phyloP scores from a whole-genome alignment of 1,140 invertebrate genomes.

The Macrobrachium rosenbergii region DNA sequence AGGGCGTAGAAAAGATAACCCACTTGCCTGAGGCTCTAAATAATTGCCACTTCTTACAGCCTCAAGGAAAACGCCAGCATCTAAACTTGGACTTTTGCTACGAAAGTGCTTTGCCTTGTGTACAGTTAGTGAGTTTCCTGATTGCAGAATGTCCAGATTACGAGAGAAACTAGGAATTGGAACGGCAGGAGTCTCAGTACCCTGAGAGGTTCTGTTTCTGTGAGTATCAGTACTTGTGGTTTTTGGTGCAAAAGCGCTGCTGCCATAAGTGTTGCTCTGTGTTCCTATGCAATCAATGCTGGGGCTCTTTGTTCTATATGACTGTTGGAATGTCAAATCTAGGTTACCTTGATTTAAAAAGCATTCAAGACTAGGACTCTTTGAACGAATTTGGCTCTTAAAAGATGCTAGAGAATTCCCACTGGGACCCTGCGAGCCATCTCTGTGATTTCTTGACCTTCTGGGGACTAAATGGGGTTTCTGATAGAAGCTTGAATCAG shows the following conservation, averaged over 20 bases:
- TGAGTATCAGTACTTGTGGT: not conserved
- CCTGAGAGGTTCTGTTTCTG: not conserved
- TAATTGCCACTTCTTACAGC: conserved; percentile 3
- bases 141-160: not conserved
- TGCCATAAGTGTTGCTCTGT: not conserved
- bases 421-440: not conserved
- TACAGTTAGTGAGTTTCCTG: not conserved
- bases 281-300: conserved; percentile 30
- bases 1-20: not conserved
- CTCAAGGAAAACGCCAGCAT: conserved; percentile 51
- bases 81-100: conserved; percentile 50
- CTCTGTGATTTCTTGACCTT: not conserved
- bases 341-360: conserved; percentile 14
- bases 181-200: not conserved
- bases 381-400: conserved; percentile 9
- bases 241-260: not conserved
- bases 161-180: not conserved
- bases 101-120: conserved; percentile 26
- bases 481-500: not conserved
- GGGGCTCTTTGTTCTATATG: conserved; percentile 24
- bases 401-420: not conserved
- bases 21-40: not conserved
- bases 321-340: conserved; percentile 33
- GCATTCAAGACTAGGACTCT: conserved; percentile 21
- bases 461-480: conserved; percentile 12